Percentiles rank a stretch among this genome's conserved stretches.
These are phyloP conservation scores for Vimba vimba DNA, from an alignment of 2,113 vertebrate genomes.

Conservation along the genomic window DNA sequence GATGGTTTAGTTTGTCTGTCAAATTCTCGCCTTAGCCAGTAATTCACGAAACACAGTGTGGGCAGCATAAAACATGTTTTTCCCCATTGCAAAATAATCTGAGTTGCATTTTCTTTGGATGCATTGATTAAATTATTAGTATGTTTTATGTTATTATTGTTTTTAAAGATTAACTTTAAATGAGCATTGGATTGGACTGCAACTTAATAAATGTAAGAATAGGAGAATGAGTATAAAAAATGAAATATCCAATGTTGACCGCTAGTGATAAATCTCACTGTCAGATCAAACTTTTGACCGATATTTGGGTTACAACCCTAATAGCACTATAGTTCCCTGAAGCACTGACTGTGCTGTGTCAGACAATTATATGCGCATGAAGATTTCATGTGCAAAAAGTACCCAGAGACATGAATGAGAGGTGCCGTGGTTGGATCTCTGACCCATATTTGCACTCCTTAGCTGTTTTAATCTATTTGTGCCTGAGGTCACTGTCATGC, in stretches of 20 bases:
- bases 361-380: not conserved
- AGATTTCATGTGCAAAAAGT: constrained; percentile 6
- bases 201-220: not conserved
- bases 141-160: not conserved
- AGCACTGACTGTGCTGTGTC: not conserved
- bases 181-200: not conserved
- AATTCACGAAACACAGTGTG: not conserved
- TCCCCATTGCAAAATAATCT: not conserved
- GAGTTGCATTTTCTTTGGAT: not conserved
- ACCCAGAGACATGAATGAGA: not conserved
- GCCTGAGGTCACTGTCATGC: constrained; percentile 8
- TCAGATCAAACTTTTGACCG: not conserved
- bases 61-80: not conserved
- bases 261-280: not conserved
- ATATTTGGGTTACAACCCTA: not conserved
- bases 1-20: too few species aligned
- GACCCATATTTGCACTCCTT: constrained; percentile 16
- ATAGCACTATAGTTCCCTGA: not conserved
- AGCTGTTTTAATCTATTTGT: constrained; percentile 1
- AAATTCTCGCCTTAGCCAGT: not conserved
- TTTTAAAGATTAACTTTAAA: not conserved
- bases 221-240: not conserved
- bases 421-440: not conserved
- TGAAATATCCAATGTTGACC: not conserved
- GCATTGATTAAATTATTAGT: not conserved